Conservation (phyloP, 2,888 invertebrate species). For the Lasioglossum malachurum region DNA sequence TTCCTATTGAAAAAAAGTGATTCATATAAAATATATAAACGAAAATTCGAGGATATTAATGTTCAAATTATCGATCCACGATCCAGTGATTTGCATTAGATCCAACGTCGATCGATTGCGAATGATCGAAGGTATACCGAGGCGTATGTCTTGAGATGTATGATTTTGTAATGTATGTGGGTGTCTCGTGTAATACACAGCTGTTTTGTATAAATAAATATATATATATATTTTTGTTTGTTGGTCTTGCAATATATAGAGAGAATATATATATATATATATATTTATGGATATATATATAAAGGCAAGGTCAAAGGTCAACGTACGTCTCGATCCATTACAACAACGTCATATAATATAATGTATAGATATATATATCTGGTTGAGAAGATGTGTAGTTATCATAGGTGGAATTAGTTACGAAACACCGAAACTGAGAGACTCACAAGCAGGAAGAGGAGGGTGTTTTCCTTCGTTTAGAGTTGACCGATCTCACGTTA, state of each 20-base stretch:
- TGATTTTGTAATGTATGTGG: conserved; percentile 34
- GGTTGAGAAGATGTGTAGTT: conserved; percentile 73
- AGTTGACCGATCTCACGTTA: conserved; percentile 90
- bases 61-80: not conserved
- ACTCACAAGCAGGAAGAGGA: conserved; percentile 90
- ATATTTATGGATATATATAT: conserved; percentile 55
- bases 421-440: conserved; percentile 86
- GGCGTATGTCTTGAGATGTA: not conserved
- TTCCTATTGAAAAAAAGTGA: not conserved
- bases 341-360: conserved; percentile 68
- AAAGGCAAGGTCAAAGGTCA: conserved; percentile 74
- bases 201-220: conserved; percentile 46
- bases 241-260: not conserved
- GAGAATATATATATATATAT: conserved; percentile 31
- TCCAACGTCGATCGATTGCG: conserved; percentile 70
- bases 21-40: not conserved
- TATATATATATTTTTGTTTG: conserved; percentile 41
- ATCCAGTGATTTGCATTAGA: not conserved
- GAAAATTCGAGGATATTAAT: not conserved
- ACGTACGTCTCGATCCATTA: conserved; percentile 74
- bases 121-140: conserved; percentile 3
- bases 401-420: conserved; percentile 83
- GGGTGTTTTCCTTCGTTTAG: conserved; percentile 89
- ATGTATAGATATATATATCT: conserved; percentile 56
- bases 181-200: conserved; percentile 44